These are phyloP conservation scores for Sisyra terminalis DNA, from an alignment of 2,888 invertebrate species.

Conservation along the genomic window DNA sequence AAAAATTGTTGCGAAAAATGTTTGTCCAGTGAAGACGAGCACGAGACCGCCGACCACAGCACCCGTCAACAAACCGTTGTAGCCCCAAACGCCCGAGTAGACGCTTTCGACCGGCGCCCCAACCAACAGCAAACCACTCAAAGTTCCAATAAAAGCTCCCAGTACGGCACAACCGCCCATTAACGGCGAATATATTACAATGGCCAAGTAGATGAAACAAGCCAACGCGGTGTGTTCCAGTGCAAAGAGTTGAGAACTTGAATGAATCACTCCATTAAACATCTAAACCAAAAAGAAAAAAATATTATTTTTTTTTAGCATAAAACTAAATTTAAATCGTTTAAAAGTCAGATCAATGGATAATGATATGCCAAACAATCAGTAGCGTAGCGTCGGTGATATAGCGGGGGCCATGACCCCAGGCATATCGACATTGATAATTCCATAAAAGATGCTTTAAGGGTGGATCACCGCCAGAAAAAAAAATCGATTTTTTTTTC, in stretches of 20 bases:
- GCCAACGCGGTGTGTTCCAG: slow-evolving; percentile 22
- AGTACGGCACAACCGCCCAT: slow-evolving; percentile 22
- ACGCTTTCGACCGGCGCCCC: slow-evolving; percentile 17
- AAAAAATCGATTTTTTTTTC: no score
- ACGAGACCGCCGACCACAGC: slow-evolving; percentile 25
- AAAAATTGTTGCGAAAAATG: slow-evolving; percentile 18
- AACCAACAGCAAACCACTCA: slow-evolving; percentile 22
- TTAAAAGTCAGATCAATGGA: no score
- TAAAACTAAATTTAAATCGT: no score
- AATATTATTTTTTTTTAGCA: no score
- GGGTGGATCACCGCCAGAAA: no score
- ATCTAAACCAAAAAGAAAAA: no score
- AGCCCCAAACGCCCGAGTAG: slow-evolving; percentile 28
- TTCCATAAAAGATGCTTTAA: no score
- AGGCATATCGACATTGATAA: no score
- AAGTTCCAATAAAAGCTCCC: slow-evolving; percentile 23
- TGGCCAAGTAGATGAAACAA: slow-evolving; percentile 23
- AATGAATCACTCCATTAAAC: no score
- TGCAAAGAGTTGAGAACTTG: slow-evolving; percentile 13
- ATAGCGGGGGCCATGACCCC: no score
- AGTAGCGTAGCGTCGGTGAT: no score
- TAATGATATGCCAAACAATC: no score
- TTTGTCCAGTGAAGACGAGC: slow-evolving; percentile 23
- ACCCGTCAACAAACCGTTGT: slow-evolving; percentile 25
- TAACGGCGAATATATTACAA: slow-evolving; percentile 26